These are phyloP conservation scores for Tenthredo distinguenda DNA, from an alignment of 2,888 invertebrate genomes.

Conservation along the genomic window DNA sequence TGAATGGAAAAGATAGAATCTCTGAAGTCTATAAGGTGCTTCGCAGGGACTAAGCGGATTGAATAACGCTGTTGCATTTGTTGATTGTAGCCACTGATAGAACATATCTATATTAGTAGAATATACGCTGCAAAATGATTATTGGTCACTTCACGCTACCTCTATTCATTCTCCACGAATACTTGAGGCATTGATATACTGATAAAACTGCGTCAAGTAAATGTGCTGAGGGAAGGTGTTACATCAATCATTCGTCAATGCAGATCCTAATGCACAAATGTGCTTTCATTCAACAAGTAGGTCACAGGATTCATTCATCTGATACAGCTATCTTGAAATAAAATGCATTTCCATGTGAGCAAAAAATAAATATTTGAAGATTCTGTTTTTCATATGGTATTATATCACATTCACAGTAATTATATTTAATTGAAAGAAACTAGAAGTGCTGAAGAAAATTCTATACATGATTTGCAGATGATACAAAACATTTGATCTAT, in stretches of 20 bases:
- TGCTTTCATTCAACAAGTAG: conserved; percentile 43
- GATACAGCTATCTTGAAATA: conserved; percentile 63
- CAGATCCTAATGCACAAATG: conserved; percentile 30
- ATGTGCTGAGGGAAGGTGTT: conserved; percentile 58
- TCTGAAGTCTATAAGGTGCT: background rate
- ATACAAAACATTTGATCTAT: background rate
- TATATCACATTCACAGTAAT: background rate
- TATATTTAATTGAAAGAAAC: background rate
- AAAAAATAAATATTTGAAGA: background rate
- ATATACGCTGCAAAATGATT: conserved; percentile 42
- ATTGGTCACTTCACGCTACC: conserved; percentile 73
- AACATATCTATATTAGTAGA: background rate
- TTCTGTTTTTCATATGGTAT: background rate
- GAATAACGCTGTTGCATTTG: background rate
- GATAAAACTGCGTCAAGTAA: conserved; percentile 56
- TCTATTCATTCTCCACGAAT: conserved; percentile 62
- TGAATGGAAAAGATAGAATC: background rate
- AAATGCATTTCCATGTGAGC: conserved; percentile 65
- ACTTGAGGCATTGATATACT: conserved; percentile 55
- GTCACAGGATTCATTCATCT: conserved; percentile 66
- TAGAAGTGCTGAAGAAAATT: background rate
- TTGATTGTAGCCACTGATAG: conserved; percentile 6
- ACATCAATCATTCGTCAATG: conserved; percentile 37
- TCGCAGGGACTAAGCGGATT: background rate
- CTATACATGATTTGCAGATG: background rate